Evolutionary conservation across 2,888 invertebrate species (phyloP).

Genomic region (Clistopyga incitator): DNA sequence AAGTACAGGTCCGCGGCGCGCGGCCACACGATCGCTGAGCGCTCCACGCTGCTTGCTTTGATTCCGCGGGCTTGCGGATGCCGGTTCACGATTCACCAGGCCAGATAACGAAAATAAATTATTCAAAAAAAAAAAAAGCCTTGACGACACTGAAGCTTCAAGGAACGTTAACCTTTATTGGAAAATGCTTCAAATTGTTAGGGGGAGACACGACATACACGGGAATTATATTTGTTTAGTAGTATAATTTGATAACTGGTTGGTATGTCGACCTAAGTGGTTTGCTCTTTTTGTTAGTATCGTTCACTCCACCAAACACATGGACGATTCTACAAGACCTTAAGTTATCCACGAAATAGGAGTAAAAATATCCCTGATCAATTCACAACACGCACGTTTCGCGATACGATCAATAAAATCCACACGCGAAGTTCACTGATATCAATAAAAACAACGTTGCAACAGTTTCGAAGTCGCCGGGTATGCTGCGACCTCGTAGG

Average conservation of each 20-base stretch:
- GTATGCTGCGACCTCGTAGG: slow-evolving; percentile 44
- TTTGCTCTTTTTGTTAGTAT: slow-evolving; percentile 15
- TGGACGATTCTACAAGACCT: not conserved
- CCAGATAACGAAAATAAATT: not conserved
- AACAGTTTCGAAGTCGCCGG: slow-evolving; percentile 39
- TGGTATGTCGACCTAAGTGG: not conserved
- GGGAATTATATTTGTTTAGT: slow-evolving; percentile 6
- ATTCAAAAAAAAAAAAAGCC: slow-evolving; percentile 31
- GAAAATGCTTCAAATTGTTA: slow-evolving; percentile 7
- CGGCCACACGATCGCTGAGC: slow-evolving; percentile 83
- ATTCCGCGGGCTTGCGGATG: slow-evolving; percentile 81
- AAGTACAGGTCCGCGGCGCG: slow-evolving; percentile 82
- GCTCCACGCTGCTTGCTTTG: slow-evolving; percentile 83
- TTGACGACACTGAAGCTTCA: slow-evolving; percentile 49
- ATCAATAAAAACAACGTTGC: slow-evolving; percentile 12
- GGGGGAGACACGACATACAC: slow-evolving; percentile 19
- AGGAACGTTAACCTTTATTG: slow-evolving; percentile 21
- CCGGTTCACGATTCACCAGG: slow-evolving; percentile 39
- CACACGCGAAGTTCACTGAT: slow-evolving; percentile 28
- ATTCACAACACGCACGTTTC: slow-evolving; percentile 35
- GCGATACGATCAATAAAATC: slow-evolving; percentile 33
- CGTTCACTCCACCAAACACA: slow-evolving; percentile 1
- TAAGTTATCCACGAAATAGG: slow-evolving; percentile 7
- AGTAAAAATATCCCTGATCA: slow-evolving; percentile 15
- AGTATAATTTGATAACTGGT: not conserved